Evolutionary conservation across 35 echinoderm and acorn worm species (phyloP), one percentile per base, ranked within the genome.

Genomic region (Ophiothrix spiculata): DNA sequence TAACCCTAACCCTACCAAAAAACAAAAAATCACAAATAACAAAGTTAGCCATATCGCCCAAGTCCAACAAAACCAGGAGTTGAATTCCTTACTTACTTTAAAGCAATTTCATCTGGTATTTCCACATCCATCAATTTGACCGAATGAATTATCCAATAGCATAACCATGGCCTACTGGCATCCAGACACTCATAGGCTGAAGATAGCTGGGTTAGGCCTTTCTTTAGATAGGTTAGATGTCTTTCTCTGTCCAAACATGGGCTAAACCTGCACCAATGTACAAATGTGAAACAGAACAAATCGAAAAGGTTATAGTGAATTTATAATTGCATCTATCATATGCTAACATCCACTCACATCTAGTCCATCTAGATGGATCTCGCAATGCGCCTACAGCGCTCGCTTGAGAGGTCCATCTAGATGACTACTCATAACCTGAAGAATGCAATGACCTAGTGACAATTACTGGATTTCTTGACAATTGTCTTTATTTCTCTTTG

Each of bases 81-180:
- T n/a, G n/a, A n/a, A n/a, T n/a, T n/a, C n/a, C n/a, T n/a, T 49
- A 49, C 42, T 49, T 49, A 49, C 93, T 84, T 80, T 16, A 88
- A 87, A 15, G 63, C 54, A 81, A 77, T 56, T 41, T 90, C 84
- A 39, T 84, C 86, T 42, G 88, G 78, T 60, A 90, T 83, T 56
- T 88, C 82, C 56, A 93, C 91, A 75, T 90, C 95, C 23, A 98
- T 46, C 4, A 98, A 78, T 29, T 98, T 73, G 6, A 98, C 86
- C 64, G 88, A 91, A 73, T 98, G 95, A 40, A 98, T 32, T 10
- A 98, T 98, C 95, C 95, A 98, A 60, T 98, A 98, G 63, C 95
- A 98, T 1, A 98, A 56, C 95, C 95, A 98, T 32, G 95, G 95
- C 77, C 90, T 40, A 56, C 91, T 94, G 49, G 95, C 95, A 91